Conservation (phyloP, 2,888 invertebrate genomes). For the Eupithecia centaureata region DNA sequence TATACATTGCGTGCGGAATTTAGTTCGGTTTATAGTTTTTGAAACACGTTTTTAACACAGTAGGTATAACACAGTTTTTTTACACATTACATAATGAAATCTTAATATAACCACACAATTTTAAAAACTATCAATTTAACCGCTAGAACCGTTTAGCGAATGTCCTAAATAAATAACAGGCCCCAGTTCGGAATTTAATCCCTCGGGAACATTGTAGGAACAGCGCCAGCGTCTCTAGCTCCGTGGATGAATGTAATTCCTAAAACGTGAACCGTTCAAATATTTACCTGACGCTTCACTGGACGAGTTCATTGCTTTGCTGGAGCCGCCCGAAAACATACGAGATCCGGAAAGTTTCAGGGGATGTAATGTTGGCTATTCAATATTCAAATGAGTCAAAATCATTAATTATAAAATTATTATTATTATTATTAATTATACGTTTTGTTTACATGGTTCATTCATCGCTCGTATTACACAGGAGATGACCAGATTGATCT, state of each 20-base stretch:
- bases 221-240: background rate
- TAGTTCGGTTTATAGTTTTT: no score
- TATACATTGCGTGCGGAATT: no score
- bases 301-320: conserved; percentile 53
- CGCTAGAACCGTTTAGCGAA: conserved; percentile 7
- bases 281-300: conserved; percentile 67
- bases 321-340: conserved; percentile 36
- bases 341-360: conserved; percentile 8
- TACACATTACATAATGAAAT: no score
- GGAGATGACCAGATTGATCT: background rate
- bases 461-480: background rate
- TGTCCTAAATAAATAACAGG: conserved; percentile 11
- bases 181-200: conserved; percentile 12
- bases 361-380: background rate
- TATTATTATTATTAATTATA: no score
- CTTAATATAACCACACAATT: background rate
- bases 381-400: background rate
- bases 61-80: no score
- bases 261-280: conserved; percentile 72
- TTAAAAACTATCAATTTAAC: background rate
- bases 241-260: conserved; percentile 64
- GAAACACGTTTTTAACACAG: no score
- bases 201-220: background rate
- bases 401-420: background rate
- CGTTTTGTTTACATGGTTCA: background rate